Percentiles rank a stretch among this genome's conserved stretches.
These are phyloP conservation scores for Eupeodes corollae DNA, from an alignment of 1,140 invertebrate genomes.

Conservation along the genomic window DNA sequence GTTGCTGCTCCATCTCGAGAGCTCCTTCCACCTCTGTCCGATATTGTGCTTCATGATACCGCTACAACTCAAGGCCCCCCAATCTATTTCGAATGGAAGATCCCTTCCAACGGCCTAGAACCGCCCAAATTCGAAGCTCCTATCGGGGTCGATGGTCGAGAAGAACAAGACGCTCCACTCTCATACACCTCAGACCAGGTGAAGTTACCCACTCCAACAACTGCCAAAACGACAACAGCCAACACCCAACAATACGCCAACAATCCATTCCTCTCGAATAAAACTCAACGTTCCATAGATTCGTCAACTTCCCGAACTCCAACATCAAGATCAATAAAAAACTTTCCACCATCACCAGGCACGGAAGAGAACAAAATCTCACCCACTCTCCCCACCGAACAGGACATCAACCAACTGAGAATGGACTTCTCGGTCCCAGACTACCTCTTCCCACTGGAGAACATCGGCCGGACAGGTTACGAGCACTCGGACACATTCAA, in stretches of 20 bases:
- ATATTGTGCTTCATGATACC: slow-evolving; percentile 26
- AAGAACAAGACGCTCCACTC: slow-evolving; percentile 21
- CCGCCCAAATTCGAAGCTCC: slow-evolving; percentile 38
- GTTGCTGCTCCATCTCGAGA: slow-evolving; percentile 16
- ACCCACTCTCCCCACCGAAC: slow-evolving; percentile 8
- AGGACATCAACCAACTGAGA: slow-evolving; percentile 26
- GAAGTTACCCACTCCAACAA: not conserved
- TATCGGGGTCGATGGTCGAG: slow-evolving; percentile 29
- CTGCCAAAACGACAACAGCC: slow-evolving; percentile 8
- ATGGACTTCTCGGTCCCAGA: slow-evolving; percentile 41
- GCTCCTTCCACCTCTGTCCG: slow-evolving; percentile 28
- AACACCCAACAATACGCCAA: slow-evolving; percentile 15
- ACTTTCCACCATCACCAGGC: slow-evolving; percentile 9
- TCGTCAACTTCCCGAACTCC: slow-evolving; percentile 13
- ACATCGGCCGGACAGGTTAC: slow-evolving; percentile 44
- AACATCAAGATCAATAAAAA: slow-evolving; percentile 24
- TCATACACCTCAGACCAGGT: not conserved
- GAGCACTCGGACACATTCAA: slow-evolving; percentile 42
- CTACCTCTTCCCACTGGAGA: slow-evolving; percentile 43
- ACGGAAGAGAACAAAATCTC: slow-evolving; percentile 7
- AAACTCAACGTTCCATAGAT: not conserved
- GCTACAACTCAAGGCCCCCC: slow-evolving; percentile 47
- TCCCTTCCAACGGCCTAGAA: slow-evolving; percentile 44
- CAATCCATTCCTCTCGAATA: not conserved
- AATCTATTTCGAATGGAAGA: slow-evolving; percentile 50